Evolutionary conservation across 92 coral and sea anemone species (phyloP).

Genomic region (Phenganax subtilis): DNA sequence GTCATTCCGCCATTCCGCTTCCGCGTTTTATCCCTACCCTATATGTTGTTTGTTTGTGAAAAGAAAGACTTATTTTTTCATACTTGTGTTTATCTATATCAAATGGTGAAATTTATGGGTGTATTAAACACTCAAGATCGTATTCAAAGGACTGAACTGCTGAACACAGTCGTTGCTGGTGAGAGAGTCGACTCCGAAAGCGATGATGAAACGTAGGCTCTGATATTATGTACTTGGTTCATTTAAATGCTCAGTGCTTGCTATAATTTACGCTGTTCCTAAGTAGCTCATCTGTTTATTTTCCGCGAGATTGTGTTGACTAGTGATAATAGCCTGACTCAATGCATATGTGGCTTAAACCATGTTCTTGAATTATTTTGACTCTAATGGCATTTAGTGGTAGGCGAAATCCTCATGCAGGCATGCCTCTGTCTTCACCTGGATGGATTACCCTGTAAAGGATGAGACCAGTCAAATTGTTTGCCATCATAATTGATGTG

Average conservation of each 20-base stretch:
- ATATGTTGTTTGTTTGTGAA: not conserved
- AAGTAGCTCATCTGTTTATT: not conserved
- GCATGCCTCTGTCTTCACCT: too few species aligned
- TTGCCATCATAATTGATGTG: too few species aligned
- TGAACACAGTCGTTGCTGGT: not conserved
- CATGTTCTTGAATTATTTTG: too few species aligned
- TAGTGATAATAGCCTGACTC: too few species aligned
- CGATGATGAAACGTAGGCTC: constrained; percentile 27
- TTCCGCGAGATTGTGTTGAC: too few species aligned
- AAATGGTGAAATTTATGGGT: constrained; percentile 22
- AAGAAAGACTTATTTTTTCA: not conserved
- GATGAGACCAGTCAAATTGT: too few species aligned
- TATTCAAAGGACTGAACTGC: constrained; percentile 1
- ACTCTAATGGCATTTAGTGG: too few species aligned
- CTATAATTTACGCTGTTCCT: not conserved
- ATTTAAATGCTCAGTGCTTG: not conserved
- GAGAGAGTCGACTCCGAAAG: not conserved
- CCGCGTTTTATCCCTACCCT: not conserved
- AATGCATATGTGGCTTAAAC: too few species aligned
- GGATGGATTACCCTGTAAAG: too few species aligned
- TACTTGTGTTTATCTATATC: not conserved
- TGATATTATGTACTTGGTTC: not conserved
- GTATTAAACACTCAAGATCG: constrained; percentile 38
- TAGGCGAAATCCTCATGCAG: too few species aligned
- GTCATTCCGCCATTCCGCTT: too few species aligned